Evolutionary conservation across 1,140 invertebrate species (phyloP), one percentile per base, ranked within the genome.

Genomic region (Pissodes strobi): DNA sequence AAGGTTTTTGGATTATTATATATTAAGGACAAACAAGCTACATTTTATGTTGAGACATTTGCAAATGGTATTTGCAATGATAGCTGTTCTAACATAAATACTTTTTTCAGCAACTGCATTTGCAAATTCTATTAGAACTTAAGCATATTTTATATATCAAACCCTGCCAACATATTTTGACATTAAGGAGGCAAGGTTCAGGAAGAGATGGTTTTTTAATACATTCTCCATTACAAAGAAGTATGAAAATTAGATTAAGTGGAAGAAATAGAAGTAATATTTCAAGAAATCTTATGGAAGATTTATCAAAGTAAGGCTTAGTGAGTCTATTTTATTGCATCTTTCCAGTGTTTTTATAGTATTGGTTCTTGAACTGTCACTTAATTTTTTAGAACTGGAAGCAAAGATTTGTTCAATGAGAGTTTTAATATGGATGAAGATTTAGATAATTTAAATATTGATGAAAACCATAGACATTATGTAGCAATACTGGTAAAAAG

Each of bases 401-500:
- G 27, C n/a, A 56, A 59, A 18, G 53, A 55, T 39, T 46, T 57
- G 15, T 56, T 69, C 9, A 68, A 61, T 38, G 68, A 71, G 8
- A 66, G 68, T 64, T 75, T 77, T 13, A 79, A 84, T 58, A 77
- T 86, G 18, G 79, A 82, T 19, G 89, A 91, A 72, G 86, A 90
- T 72, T 79, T 86, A 38, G 82, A 85, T 70, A 73, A 79, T 18
- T 68, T 76, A 15, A 86, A 90, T 76, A 86, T 87, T 2, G 88
- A 91, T 72, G 82, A 86, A 55, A 86, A 90, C 76, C 81, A 85
- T 27, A 83, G 83, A 68, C 83, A 90, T 71, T 91, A 90, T 71
- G 85, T 94, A 69, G 86, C 89, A 69, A 89, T 94, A 69, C 83
- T 94, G 22, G 86, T 95, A 2, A 92, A 95, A 77, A 94, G 93